phyloP scores from a whole-genome alignment of 2,113 vertebrate species.

The Microtus pennsylvanicus region DNA sequence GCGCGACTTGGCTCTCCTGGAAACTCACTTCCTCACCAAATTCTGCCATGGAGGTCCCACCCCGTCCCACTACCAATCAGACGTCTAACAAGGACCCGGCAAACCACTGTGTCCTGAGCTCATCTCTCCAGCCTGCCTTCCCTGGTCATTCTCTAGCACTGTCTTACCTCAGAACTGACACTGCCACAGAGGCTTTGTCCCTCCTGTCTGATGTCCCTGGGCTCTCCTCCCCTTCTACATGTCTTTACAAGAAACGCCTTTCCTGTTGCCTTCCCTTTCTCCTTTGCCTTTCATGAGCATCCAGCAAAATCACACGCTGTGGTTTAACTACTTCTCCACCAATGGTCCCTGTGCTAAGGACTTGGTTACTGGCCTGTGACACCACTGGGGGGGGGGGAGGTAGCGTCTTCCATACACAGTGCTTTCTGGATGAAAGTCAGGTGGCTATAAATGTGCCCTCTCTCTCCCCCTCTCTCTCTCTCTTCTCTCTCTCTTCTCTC shows the following conservation, averaged over 20 bases:
- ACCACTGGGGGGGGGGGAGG: background rate
- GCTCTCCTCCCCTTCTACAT: background rate
- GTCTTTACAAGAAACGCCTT: background rate
- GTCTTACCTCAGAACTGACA: background rate
- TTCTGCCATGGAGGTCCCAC: background rate
- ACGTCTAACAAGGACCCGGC: background rate
- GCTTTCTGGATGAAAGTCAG: background rate
- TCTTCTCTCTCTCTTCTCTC: too few species aligned
- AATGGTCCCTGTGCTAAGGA: background rate
- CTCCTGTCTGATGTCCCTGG: background rate
- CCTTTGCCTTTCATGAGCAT: background rate
- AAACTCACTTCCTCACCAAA: constrained; percentile 1
- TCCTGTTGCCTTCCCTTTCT: background rate
- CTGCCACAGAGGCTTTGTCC: background rate
- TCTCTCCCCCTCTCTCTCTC: background rate
- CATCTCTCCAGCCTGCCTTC: background rate
- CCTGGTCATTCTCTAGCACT: background rate
- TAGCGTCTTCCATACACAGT: background rate
- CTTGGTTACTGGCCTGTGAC: too few species aligned
- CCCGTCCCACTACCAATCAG: background rate
- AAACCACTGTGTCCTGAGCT: background rate
- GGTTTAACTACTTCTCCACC: background rate
- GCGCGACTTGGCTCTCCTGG: background rate
- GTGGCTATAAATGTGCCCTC: accelerated
- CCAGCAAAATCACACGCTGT: background rate